phyloP scores from a whole-genome alignment of 2,113 vertebrate species.

The Hippolais icterina region DNA sequence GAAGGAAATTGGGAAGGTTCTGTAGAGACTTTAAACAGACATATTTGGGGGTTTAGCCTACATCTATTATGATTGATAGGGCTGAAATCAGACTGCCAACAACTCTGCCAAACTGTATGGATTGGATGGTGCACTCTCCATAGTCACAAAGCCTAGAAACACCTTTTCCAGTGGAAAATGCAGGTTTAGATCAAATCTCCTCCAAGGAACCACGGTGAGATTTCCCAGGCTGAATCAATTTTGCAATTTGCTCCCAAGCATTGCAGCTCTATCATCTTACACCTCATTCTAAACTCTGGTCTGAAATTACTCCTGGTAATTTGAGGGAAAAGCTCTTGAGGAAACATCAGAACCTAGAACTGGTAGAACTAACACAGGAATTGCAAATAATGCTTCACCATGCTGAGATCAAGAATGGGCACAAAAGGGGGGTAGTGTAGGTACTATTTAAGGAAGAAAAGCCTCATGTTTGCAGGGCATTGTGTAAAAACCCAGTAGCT shows the following conservation, averaged over 20 bases:
- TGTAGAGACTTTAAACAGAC: neutral
- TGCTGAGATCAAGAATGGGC: neutral
- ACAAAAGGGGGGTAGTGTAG: neutral
- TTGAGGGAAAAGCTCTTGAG: neutral
- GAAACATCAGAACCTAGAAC: neutral
- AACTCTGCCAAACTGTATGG: neutral
- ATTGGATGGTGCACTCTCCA: neutral
- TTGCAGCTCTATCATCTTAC: neutral
- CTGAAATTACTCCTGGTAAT: neutral
- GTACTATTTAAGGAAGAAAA: neutral
- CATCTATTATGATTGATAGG: neutral
- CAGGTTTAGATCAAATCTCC: neutral
- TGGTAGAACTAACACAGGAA: neutral
- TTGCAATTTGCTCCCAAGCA: neutral
- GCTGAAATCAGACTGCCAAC: neutral
- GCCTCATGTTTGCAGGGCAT: neutral
- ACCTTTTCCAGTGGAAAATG: neutral
- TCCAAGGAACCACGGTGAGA: neutral
- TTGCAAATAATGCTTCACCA: neutral
- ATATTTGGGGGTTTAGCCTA: neutral
- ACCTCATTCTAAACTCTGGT: neutral
- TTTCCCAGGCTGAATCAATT: neutral
- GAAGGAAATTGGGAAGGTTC: neutral
- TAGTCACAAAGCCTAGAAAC: neutral
- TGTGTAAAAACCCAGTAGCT: neutral